These are phyloP conservation scores for Balearica regulorum DNA, from an alignment of 2,797 vertebrate genomes.

Conservation along the genomic window DNA sequence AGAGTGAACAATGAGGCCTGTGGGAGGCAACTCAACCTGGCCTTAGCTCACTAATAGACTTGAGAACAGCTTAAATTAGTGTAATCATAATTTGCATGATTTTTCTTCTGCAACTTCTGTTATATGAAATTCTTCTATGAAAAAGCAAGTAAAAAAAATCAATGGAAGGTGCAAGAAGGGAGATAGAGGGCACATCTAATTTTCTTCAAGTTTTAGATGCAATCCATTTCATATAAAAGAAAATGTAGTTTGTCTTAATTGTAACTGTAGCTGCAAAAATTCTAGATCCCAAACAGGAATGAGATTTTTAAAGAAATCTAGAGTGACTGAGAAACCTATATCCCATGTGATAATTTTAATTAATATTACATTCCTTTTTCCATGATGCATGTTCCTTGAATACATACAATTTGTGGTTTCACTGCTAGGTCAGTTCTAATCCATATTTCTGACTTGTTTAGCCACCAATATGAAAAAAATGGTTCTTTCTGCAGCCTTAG, in stretches of 20 bases:
- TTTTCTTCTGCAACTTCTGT: not conserved
- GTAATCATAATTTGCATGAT: not conserved
- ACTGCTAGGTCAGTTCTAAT: not conserved
- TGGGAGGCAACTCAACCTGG: not conserved
- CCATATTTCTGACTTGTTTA: not conserved
- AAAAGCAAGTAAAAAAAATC: not conserved
- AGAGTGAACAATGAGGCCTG: conserved; percentile 15
- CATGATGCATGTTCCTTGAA: not conserved
- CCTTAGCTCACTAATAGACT: not conserved
- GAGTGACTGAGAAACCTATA: not conserved
- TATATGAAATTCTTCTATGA: not conserved
- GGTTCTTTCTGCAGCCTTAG: not conserved
- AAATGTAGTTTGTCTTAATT: not conserved
- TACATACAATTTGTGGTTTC: not conserved
- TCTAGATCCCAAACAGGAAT: not conserved
- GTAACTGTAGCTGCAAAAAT: not conserved
- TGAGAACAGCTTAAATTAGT: conserved; percentile 1
- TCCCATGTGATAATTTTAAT: not conserved
- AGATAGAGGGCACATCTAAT: not conserved
- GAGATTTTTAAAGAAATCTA: not conserved
- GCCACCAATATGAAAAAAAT: not conserved
- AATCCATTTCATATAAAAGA: not conserved
- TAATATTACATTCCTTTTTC: not conserved
- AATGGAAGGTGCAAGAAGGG: not conserved
- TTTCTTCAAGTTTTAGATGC: not conserved